phyloP scores from a whole-genome alignment of 2,888 invertebrate genomes.

The Auanema freiburgensis region DNA sequence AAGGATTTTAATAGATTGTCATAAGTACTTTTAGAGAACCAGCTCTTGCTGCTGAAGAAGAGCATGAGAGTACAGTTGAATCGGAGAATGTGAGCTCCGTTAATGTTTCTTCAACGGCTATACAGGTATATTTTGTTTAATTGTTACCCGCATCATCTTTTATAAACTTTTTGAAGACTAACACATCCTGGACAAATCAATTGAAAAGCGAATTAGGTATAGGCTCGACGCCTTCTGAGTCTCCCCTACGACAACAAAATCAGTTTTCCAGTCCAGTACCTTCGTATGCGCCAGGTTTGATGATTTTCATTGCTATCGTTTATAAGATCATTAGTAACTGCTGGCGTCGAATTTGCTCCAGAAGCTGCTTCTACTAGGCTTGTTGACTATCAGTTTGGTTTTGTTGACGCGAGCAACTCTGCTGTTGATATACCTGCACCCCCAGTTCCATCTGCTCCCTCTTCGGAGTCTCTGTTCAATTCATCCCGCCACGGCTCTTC shows the following conservation, averaged over 20 bases:
- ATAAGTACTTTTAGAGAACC: no score
- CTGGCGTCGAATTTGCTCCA: conserved; percentile 36
- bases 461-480: conserved; percentile 10
- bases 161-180: conserved; percentile 27
- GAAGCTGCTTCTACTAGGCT: conserved; percentile 27
- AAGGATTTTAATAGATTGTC: no score
- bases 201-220: conserved; percentile 56
- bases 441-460: conserved; percentile 10
- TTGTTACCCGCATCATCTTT: background rate
- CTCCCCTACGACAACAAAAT: conserved; percentile 2
- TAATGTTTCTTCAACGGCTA: background rate
- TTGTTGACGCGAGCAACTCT: conserved; percentile 31
- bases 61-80: conserved; percentile 12
- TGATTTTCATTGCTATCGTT: conserved; percentile 2
- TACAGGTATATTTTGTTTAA: background rate
- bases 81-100: background rate
- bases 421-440: conserved; percentile 18
- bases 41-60: conserved; percentile 17
- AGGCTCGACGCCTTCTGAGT: conserved; percentile 23
- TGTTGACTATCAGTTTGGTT: conserved; percentile 41
- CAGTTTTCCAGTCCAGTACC: conserved; percentile 8
- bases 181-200: conserved; percentile 45
- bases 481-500: conserved; percentile 11
- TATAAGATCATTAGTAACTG: conserved; percentile 2
- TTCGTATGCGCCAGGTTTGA: conserved; percentile 23